A percentile compares a stretch with the other conserved stretches of the same genome.
phyloP scores from a whole-genome alignment of 2,797 vertebrate species.

The Mormyrops attenuatus region DNA sequence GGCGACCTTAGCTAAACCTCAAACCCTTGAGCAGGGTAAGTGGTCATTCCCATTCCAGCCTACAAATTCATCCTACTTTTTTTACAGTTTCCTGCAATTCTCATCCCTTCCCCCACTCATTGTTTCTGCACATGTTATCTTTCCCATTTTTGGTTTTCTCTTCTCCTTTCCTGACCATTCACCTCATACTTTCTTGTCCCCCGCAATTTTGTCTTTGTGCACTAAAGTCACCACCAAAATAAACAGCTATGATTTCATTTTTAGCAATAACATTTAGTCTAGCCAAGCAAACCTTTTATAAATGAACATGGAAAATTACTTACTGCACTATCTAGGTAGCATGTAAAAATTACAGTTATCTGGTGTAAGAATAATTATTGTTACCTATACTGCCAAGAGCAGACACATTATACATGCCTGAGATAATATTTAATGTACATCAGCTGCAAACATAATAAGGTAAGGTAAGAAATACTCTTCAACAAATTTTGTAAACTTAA shows the following conservation, averaged over 20 bases:
- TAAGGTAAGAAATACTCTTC: conserved; percentile 16
- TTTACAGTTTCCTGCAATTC: not conserved
- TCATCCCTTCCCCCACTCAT: not conserved
- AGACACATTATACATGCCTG: conserved; percentile 69
- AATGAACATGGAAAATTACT: conserved; percentile 73
- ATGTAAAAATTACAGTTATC: conserved; percentile 55
- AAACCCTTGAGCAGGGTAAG: conserved; percentile 95
- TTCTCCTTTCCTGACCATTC: not conserved
- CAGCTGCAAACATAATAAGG: conserved; percentile 20
- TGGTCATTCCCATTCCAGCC: conserved; percentile 39
- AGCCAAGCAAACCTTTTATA: conserved; percentile 67
- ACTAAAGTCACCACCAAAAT: conserved; percentile 47
- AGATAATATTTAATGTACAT: conserved; percentile 42
- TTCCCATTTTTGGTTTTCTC: not conserved
- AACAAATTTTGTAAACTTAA: not conserved
- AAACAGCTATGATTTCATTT: conserved; percentile 76
- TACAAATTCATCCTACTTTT: not conserved
- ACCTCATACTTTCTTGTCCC: not conserved
- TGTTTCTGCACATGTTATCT: not conserved
- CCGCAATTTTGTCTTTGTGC: not conserved
- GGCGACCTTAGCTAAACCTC: conserved; percentile 86
- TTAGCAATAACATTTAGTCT: conserved; percentile 66
- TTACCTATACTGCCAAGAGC: conserved; percentile 56
- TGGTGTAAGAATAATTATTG: conserved; percentile 78
- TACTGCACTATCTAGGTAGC: conserved; percentile 50